Percentiles rank a stretch among this genome's conserved stretches.
Evolutionary conservation across 2,888 invertebrate species (phyloP).

Genomic region (Axea sp.): DNA sequence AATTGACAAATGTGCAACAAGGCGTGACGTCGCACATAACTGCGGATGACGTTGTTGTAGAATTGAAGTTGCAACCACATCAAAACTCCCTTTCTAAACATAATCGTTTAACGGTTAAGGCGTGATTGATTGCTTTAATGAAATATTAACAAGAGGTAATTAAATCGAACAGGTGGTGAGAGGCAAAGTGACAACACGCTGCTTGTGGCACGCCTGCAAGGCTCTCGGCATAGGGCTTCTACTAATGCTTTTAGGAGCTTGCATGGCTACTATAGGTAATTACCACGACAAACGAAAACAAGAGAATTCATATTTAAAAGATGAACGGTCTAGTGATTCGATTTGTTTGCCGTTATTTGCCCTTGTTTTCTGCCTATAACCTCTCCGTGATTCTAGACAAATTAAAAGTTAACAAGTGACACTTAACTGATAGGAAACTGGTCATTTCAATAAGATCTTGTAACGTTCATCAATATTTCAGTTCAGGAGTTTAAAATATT

Average conservation of each 20-base stretch:
- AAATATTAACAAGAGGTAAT: slow-evolving; percentile 62
- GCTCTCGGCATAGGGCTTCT: slow-evolving; percentile 92
- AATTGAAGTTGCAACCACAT: slow-evolving; percentile 11
- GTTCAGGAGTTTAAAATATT: too few species aligned
- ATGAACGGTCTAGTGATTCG: too few species aligned
- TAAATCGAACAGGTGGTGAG: slow-evolving; percentile 84
- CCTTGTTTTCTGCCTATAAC: too few species aligned
- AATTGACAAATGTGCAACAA: too few species aligned
- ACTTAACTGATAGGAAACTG: too few species aligned
- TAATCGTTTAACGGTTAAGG: slow-evolving; percentile 51
- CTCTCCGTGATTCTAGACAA: too few species aligned
- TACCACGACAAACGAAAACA: slow-evolving; percentile 56
- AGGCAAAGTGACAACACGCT: slow-evolving; percentile 92
- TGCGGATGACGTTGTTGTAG: slow-evolving; percentile 2
- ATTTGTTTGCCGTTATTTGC: too few species aligned
- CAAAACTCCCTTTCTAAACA: slow-evolving; percentile 9
- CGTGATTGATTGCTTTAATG: slow-evolving; percentile 45
- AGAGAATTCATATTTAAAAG: too few species aligned
- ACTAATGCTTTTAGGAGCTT: slow-evolving; percentile 92
- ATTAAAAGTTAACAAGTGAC: too few species aligned
- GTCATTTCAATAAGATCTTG: too few species aligned
- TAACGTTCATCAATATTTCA: too few species aligned
- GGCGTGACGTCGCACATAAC: too few species aligned
- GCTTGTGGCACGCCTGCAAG: slow-evolving; percentile 96
- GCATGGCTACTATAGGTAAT: slow-evolving; percentile 95